Conservation (phyloP, 1,140 invertebrate species). For the Nasonia longicornis region DNA sequence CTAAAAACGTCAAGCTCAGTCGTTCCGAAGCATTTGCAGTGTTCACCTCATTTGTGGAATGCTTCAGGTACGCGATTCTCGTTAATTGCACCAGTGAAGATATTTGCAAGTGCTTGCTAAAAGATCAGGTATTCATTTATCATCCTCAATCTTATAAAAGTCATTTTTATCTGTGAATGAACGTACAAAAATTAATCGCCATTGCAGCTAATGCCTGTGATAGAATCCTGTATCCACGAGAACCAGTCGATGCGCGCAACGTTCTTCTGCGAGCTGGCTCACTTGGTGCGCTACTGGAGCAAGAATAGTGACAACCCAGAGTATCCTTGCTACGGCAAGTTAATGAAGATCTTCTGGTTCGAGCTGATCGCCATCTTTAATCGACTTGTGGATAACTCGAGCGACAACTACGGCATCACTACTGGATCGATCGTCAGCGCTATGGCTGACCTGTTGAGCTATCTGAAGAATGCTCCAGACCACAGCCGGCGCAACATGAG, state of each 20-base stretch:
- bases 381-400: slow-evolving; percentile 32
- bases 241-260: slow-evolving; percentile 60
- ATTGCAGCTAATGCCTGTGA: slow-evolving; percentile 66
- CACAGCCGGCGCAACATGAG: slow-evolving; percentile 56
- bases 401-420: slow-evolving; percentile 38
- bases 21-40: slow-evolving; percentile 74
- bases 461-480: slow-evolving; percentile 52
- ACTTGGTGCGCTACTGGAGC: slow-evolving; percentile 72
- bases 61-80: slow-evolving; percentile 74
- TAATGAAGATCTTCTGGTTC: slow-evolving; percentile 71
- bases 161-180: neutral
- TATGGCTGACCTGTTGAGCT: slow-evolving; percentile 43
- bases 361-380: slow-evolving; percentile 66
- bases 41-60: slow-evolving; percentile 77
- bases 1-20: slow-evolving; percentile 69
- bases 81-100: slow-evolving; percentile 61
- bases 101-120: slow-evolving; percentile 62
- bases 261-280: slow-evolving; percentile 68
- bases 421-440: slow-evolving; percentile 36
- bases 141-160: slow-evolving; percentile 14
- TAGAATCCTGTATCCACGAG: slow-evolving; percentile 67
- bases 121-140: slow-evolving; percentile 57
- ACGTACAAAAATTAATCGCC: neutral
- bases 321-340: slow-evolving; percentile 62
- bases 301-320: slow-evolving; percentile 63